Percentiles rank a stretch among this genome's conserved stretches.
Conservation (phyloP, 2,113 vertebrate genomes). For the Oriolus oriolus region DNA sequence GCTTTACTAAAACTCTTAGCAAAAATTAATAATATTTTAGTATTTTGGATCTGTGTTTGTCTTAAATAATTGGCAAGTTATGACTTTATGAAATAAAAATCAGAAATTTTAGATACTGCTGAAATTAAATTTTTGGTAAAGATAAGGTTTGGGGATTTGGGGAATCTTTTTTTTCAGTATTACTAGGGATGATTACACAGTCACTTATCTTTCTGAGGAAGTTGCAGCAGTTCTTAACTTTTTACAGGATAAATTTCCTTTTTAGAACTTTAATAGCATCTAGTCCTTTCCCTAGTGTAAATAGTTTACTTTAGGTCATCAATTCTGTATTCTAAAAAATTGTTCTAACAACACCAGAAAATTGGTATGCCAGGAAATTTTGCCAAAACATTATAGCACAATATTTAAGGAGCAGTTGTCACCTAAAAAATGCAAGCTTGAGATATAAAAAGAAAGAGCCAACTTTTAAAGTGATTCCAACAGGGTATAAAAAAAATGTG, state of each 20-base stretch:
- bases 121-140: background rate
- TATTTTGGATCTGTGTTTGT: background rate
- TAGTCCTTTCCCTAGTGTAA: background rate
- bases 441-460: background rate
- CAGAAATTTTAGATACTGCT: background rate
- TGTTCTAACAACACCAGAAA: background rate
- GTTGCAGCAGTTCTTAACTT: background rate
- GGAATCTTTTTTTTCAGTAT: background rate
- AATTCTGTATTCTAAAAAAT: background rate
- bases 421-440: background rate
- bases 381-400: background rate
- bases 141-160: background rate
- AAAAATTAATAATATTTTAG: background rate
- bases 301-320: background rate
- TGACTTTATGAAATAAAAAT: background rate
- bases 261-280: background rate
- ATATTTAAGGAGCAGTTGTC: background rate
- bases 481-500: background rate
- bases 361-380: background rate
- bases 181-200: background rate
- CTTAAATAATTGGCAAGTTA: background rate
- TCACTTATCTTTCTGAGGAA: background rate
- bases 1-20: background rate
- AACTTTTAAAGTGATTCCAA: background rate
- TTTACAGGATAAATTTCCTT: background rate